A percentile compares a stretch with the other conserved stretches of the same genome.
These are phyloP conservation scores for Eugnorisma glareosa DNA, from an alignment of 2,888 invertebrate genomes.

Conservation along the genomic window DNA sequence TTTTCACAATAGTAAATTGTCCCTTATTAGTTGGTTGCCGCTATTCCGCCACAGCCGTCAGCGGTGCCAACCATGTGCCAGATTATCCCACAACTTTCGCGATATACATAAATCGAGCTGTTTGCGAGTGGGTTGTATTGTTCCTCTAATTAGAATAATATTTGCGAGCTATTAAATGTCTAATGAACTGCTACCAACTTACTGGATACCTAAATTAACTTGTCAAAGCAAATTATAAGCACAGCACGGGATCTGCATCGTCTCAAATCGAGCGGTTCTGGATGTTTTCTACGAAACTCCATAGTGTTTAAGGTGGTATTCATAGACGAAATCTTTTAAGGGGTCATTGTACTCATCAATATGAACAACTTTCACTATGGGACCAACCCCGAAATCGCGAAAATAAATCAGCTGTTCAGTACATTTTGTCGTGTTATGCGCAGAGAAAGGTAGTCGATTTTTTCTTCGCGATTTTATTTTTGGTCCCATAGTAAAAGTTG, in stretches of 20 bases:
- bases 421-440: no score
- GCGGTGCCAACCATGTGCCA: conserved; percentile 37
- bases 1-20: conserved; percentile 29
- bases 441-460: no score
- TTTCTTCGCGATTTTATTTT: no score
- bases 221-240: neutral
- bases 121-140: conserved; percentile 36
- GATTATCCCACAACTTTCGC: conserved; percentile 45
- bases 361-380: no score
- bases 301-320: no score
- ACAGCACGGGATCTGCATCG: neutral
- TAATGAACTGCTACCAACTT: conserved; percentile 15
- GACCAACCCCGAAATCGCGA: no score
- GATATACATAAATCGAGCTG: conserved; percentile 45
- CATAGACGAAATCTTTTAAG: no score
- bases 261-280: neutral
- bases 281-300: neutral
- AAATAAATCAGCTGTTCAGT: no score
- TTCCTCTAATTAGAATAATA: conserved; percentile 46
- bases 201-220: conserved; percentile 5
- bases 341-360: no score
- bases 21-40: conserved; percentile 41
- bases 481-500: no score
- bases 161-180: conserved; percentile 22
- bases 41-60: conserved; percentile 24